Conservation (phyloP, 2,797 vertebrate genomes). For the Sebastes iracundus region DNA sequence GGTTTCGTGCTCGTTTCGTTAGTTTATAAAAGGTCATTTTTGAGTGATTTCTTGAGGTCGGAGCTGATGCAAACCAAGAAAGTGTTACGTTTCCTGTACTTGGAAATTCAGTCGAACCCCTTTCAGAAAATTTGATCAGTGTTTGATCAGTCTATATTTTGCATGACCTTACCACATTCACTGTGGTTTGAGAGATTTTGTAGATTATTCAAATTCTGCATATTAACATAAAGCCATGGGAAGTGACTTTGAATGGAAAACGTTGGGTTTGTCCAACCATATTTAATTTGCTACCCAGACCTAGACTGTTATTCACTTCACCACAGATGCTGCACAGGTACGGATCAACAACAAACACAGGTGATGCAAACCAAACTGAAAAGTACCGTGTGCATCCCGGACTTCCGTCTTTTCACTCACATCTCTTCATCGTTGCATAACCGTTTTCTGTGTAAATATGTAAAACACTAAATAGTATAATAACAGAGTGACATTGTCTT, state of each 20-base stretch:
- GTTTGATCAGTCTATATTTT: conserved; percentile 21
- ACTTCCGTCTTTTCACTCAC: not conserved
- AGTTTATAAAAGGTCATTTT: conserved; percentile 23
- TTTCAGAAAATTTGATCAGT: not conserved
- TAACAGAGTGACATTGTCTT: conserved; percentile 78
- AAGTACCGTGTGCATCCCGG: conserved; percentile 38
- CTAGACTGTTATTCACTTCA: conserved; percentile 62
- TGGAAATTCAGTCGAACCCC: conserved; percentile 1
- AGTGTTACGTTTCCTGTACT: conserved; percentile 8
- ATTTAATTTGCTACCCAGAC: conserved; percentile 24
- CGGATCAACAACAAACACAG: conserved; percentile 38
- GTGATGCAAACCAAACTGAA: conserved; percentile 34
- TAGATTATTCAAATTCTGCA: conserved; percentile 19
- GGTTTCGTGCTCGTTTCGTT: conserved; percentile 30
- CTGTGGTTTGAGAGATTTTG: conserved; percentile 36
- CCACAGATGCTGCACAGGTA: conserved; percentile 31
- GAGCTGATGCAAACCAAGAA: conserved; percentile 5
- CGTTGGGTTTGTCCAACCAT: conserved; percentile 22
- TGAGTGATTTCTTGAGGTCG: conserved; percentile 16
- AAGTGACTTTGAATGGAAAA: conserved; percentile 22
- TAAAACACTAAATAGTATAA: conserved; percentile 77
- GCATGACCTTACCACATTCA: conserved; percentile 32
- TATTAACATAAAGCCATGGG: conserved; percentile 7
- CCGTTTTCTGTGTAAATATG: conserved; percentile 79
- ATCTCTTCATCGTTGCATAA: conserved; percentile 50